Evolutionary conservation across 2,797 vertebrate genomes (phyloP).

Genomic region (Vipera ursinii): DNA sequence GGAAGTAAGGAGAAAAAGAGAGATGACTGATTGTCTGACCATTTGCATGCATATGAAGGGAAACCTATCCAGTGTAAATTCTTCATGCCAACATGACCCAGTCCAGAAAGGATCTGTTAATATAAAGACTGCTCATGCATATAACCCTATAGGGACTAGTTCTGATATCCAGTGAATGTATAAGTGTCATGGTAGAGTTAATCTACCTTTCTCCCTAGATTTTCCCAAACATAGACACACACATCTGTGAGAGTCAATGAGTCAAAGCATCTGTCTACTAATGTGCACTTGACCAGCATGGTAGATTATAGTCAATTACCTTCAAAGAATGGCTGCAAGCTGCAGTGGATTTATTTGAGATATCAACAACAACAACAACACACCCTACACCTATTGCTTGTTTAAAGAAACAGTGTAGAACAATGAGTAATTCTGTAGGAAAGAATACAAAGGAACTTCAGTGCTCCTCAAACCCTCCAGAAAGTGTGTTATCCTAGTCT

Average conservation of each 20-base stretch:
- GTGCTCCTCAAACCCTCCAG: background rate
- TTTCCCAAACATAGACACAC: background rate
- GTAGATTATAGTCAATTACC: background rate
- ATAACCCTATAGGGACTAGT: background rate
- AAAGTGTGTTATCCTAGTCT: background rate
- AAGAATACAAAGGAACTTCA: background rate
- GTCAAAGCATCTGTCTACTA: background rate
- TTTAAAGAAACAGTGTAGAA: background rate
- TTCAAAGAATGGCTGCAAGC: background rate
- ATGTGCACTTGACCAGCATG: background rate
- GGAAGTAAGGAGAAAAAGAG: background rate
- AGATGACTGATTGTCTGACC: background rate
- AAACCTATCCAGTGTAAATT: background rate
- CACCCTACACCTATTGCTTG: background rate
- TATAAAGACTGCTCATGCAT: background rate
- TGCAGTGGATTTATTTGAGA: background rate
- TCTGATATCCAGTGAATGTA: background rate
- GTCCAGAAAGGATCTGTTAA: background rate
- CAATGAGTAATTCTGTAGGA: background rate
- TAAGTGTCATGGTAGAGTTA: background rate
- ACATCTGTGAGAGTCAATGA: background rate
- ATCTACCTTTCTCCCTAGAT: background rate
- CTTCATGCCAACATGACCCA: background rate
- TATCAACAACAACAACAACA: background rate
- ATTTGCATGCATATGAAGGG: background rate